These are phyloP conservation scores for Gavia stellata DNA, from an alignment of 2,113 vertebrate species.

Conservation along the genomic window DNA sequence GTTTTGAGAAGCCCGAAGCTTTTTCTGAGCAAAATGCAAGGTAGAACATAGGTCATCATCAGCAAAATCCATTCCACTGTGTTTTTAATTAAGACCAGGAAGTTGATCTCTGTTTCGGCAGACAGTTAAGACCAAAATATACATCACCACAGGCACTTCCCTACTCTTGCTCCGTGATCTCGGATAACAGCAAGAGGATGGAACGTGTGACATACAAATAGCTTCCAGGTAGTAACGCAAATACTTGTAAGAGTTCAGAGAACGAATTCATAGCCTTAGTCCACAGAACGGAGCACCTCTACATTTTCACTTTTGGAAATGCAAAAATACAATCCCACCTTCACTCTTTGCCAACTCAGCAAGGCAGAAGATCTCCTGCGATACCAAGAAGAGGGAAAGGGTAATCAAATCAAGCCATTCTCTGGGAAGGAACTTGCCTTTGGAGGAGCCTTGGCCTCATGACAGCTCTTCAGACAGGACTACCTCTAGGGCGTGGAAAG, in stretches of 20 bases:
- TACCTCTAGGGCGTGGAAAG: not conserved
- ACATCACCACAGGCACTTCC: not conserved
- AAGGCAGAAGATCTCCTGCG: not conserved
- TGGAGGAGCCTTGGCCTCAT: not conserved
- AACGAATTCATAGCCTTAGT: not conserved
- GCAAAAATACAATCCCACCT: not conserved
- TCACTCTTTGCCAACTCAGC: not conserved
- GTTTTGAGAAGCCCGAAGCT: not conserved
- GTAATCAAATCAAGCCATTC: not conserved
- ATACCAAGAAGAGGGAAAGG: not conserved
- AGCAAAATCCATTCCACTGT: not conserved
- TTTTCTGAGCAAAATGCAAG: not conserved
- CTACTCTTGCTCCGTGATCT: not conserved
- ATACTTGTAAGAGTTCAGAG: not conserved
- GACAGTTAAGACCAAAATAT: not conserved
- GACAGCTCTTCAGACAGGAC: not conserved
- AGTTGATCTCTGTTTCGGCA: not conserved
- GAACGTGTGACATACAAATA: not conserved
- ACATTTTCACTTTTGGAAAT: not conserved
- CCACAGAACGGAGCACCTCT: not conserved
- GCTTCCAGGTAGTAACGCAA: not conserved
- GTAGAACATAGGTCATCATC: not conserved
- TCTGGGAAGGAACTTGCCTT: not conserved
- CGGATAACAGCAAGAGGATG: not conserved
- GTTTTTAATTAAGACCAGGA: not conserved